Evolutionary conservation across 2,113 vertebrate genomes (phyloP).

Genomic region (Nothocercus nigrocapillus): DNA sequence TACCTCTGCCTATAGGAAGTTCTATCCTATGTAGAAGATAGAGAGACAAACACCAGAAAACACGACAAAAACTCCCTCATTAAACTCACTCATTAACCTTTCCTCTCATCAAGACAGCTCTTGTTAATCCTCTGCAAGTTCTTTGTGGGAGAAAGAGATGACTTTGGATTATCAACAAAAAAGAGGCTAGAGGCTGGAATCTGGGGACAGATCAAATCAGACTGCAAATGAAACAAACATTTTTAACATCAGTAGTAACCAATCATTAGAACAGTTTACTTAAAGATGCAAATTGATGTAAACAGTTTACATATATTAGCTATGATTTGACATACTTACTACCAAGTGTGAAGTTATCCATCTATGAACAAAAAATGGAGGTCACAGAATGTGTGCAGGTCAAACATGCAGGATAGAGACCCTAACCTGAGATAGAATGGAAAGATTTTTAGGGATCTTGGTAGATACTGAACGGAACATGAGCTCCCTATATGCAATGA

Average conservation of each 20-base stretch:
- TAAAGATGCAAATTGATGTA: neutral
- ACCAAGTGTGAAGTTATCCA: constrained; percentile 20
- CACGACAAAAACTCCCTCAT: neutral
- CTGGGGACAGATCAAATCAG: neutral
- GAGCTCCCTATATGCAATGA: neutral
- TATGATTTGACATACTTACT: constrained; percentile 30
- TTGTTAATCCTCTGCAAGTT: neutral
- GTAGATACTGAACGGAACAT: neutral
- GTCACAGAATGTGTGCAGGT: constrained; percentile 3
- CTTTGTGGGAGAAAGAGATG: neutral
- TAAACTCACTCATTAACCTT: neutral
- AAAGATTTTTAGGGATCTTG: neutral
- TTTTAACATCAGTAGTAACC: neutral
- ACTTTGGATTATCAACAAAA: neutral
- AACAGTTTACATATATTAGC: constrained; percentile 12
- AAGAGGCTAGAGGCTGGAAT: neutral
- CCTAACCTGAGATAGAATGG: neutral
- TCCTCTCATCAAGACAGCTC: neutral
- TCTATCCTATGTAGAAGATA: no score
- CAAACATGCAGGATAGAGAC: neutral
- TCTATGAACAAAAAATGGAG: constrained; percentile 27
- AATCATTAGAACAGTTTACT: constrained; percentile 29
- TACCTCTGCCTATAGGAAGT: neutral
- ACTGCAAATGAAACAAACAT: constrained; percentile 27
- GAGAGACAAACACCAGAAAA: neutral